Evolutionary conservation across 1,140 invertebrate species (phyloP).

Genomic region (Solenopsis fugax): DNA sequence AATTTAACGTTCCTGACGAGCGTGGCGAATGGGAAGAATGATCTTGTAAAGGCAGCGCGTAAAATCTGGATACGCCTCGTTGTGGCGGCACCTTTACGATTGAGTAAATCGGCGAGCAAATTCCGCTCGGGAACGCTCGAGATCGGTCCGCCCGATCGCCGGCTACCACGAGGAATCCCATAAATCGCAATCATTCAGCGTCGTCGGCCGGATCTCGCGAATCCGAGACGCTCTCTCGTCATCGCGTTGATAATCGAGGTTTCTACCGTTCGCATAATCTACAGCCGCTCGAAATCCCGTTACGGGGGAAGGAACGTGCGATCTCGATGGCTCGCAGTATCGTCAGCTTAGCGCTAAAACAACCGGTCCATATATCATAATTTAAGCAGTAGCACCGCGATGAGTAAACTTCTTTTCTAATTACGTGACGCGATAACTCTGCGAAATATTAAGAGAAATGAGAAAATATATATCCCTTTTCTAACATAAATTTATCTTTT

Average conservation of each 20-base stretch:
- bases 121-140: constrained; percentile 26
- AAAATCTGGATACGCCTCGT: constrained; percentile 22
- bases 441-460: background rate
- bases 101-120: background rate
- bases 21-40: background rate
- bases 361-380: constrained; percentile 17
- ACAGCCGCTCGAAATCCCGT: constrained; percentile 35
- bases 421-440: background rate
- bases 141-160: constrained; percentile 51
- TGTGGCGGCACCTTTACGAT: constrained; percentile 52
- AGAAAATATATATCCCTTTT: background rate
- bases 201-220: constrained; percentile 20
- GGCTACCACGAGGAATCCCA: constrained; percentile 39
- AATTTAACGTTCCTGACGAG: constrained; percentile 11
- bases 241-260: constrained; percentile 39
- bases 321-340: constrained; percentile 36
- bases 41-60: constrained; percentile 21
- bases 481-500: background rate
- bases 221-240: constrained; percentile 41
- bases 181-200: constrained; percentile 69
- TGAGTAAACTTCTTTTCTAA: background rate
- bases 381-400: background rate
- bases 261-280: constrained; percentile 57
- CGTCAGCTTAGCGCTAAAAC: constrained; percentile 34
- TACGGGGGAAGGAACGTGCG: constrained; percentile 55